phyloP scores from a whole-genome alignment of 2,113 vertebrate species.

The Lipotes vexillifer region DNA sequence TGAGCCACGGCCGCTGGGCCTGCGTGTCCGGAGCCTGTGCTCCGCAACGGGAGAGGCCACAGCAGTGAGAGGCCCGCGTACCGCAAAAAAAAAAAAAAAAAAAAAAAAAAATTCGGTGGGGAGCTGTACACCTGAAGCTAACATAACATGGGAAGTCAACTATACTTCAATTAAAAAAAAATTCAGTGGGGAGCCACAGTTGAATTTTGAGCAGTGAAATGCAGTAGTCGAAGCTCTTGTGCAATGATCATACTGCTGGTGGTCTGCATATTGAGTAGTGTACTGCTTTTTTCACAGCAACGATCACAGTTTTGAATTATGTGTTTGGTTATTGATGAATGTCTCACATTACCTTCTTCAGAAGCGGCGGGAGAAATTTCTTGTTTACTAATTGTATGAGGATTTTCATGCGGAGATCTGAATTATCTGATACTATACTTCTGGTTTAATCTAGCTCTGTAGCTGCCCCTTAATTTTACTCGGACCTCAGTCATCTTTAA shows the following conservation, averaged over 20 bases:
- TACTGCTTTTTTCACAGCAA: background rate
- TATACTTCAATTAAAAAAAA: background rate
- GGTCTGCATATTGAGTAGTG: background rate
- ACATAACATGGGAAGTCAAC: background rate
- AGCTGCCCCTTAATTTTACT: background rate
- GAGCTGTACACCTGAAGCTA: background rate
- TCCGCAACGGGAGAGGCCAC: too few relatives aligned
- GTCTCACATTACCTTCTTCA: background rate
- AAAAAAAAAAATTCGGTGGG: background rate
- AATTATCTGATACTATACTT: background rate
- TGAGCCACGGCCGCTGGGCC: too few relatives aligned
- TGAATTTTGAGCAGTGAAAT: background rate
- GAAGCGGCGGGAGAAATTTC: background rate
- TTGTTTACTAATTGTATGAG: background rate
- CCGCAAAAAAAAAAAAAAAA: too few relatives aligned
- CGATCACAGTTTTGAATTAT: background rate
- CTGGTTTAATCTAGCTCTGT: background rate
- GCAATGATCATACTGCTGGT: background rate
- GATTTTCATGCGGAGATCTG: background rate
- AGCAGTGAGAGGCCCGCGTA: too few relatives aligned
- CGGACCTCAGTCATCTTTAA: background rate
- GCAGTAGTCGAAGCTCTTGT: background rate
- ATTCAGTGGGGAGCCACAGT: background rate
- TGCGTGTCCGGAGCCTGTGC: too few relatives aligned
- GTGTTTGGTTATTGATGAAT: background rate